phyloP scores from a whole-genome alignment of 2,113 vertebrate species.

The Alligator sinensis region DNA sequence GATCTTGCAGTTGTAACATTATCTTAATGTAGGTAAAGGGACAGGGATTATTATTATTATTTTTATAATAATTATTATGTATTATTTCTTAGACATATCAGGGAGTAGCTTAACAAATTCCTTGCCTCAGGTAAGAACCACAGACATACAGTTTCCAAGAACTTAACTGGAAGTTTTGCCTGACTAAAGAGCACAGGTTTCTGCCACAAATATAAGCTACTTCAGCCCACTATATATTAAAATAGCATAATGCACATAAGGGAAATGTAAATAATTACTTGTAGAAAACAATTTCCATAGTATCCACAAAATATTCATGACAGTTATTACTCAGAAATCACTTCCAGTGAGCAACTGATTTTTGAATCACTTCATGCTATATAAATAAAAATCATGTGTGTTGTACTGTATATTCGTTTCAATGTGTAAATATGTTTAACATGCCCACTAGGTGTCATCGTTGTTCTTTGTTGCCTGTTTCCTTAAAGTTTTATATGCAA shows the following conservation, averaged over 20 bases:
- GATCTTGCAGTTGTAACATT: no score
- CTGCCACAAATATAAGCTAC: no score
- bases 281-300: fast-evolving
- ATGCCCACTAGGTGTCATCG: conserved; percentile 52
- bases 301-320: fast-evolving
- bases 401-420: background rate
- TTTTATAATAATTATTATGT: no score
- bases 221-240: no score
- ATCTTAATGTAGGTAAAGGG: no score
- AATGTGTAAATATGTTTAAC: background rate
- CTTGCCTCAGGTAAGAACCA: no score
- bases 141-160: background rate
- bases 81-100: no score
- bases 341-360: fast-evolving
- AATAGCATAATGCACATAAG: background rate
- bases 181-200: background rate
- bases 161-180: background rate
- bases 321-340: fast-evolving
- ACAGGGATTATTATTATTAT: no score
- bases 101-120: no score
- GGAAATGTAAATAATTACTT: fast-evolving
- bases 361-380: background rate
- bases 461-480: conserved; percentile 33
- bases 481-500: background rate
- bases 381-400: background rate